Evolutionary conservation across 2,797 vertebrate species (phyloP).

Genomic region (Macrochelys suwanniensis): DNA sequence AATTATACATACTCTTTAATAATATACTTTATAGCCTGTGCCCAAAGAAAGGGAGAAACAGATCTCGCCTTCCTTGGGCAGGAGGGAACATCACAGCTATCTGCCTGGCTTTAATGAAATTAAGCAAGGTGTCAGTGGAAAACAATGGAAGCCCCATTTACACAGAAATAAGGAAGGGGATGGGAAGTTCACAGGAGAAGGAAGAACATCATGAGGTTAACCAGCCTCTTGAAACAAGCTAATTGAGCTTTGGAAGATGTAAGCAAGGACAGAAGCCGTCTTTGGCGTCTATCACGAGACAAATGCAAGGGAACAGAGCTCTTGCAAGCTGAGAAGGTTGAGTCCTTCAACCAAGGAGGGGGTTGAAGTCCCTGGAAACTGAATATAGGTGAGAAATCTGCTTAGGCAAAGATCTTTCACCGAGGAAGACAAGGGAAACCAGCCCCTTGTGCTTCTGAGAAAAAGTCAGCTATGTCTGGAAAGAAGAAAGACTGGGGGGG

Average conservation of each 20-base stretch:
- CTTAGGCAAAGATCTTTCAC: neutral
- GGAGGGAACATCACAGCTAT: neutral
- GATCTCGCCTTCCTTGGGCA: neutral
- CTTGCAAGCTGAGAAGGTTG: neutral
- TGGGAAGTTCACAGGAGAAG: neutral
- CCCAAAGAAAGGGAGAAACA: neutral
- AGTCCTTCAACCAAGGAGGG: neutral
- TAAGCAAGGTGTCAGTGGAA: neutral
- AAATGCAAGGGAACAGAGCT: neutral
- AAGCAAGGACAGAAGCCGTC: neutral
- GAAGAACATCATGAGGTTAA: neutral
- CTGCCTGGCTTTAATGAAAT: neutral
- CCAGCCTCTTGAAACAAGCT: neutral
- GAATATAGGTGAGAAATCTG: neutral
- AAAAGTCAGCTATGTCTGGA: neutral
- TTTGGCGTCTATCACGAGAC: neutral
- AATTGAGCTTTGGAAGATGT: neutral
- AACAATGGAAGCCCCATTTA: neutral
- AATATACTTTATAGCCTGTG: neutral
- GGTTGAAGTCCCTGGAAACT: neutral
- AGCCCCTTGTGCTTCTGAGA: neutral
- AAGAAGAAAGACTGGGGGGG: neutral
- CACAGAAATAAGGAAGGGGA: neutral
- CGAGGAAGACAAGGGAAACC: neutral
- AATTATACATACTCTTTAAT: neutral